These are phyloP conservation scores for Ceryle rudis DNA, from an alignment of 2,797 vertebrate genomes.

Conservation along the genomic window DNA sequence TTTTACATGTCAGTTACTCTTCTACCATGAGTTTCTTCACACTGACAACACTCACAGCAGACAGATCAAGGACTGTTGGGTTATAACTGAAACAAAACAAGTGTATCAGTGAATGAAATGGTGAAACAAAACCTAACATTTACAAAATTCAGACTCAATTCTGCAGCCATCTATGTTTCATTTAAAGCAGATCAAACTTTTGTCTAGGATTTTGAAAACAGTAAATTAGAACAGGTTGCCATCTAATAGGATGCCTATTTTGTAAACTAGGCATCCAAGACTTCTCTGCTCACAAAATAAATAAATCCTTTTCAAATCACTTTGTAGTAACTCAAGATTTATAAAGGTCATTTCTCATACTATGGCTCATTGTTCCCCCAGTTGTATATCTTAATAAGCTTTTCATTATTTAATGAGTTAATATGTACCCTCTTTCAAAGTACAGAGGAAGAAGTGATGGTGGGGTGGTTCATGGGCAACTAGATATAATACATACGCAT, in stretches of 20 bases:
- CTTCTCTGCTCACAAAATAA: not conserved
- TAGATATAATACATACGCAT: not conserved
- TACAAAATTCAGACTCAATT: not conserved
- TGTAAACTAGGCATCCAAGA: not conserved
- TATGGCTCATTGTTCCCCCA: not conserved
- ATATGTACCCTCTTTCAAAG: not conserved
- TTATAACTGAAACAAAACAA: not conserved
- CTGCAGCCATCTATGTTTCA: not conserved
- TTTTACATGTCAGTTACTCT: not conserved
- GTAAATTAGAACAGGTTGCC: conserved; percentile 23
- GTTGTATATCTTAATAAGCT: not conserved
- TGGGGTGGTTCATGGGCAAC: not conserved
- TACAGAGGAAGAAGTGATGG: not conserved
- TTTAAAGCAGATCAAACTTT: conserved; percentile 10
- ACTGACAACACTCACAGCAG: not conserved
- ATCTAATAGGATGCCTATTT: not conserved
- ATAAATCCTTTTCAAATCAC: not conserved
- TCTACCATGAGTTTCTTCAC: not conserved
- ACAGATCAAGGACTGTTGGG: not conserved
- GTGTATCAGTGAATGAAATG: not conserved
- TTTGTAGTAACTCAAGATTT: not conserved
- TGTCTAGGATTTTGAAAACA: conserved; percentile 12
- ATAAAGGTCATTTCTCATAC: not conserved
- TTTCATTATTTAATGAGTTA: not conserved
- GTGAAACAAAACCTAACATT: not conserved